Percentiles rank a stretch among this genome's conserved stretches.
phyloP scores from a whole-genome alignment of 2,113 vertebrate genomes.

The Peucedramus taeniatus region DNA sequence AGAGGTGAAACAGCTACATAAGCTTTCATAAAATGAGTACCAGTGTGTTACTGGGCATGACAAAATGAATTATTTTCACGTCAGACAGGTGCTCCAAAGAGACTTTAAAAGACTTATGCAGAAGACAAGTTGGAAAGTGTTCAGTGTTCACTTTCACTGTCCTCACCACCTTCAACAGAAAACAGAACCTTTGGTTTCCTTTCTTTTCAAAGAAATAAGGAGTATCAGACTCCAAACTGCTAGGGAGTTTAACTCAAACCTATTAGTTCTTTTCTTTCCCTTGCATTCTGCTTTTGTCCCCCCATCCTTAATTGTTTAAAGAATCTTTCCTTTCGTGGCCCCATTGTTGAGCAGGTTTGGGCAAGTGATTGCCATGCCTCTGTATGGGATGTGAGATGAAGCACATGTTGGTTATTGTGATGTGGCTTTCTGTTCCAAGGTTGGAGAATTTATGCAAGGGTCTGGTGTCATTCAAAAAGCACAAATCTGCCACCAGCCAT shows the following conservation, averaged over 20 bases:
- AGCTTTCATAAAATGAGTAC: constrained; percentile 45
- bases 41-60: constrained; percentile 41
- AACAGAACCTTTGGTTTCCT: background rate
- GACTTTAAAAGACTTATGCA: constrained; percentile 25
- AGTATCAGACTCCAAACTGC: background rate
- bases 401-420: background rate
- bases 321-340: background rate
- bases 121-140: background rate
- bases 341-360: background rate
- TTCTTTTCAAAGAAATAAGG: background rate
- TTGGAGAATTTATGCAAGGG: background rate
- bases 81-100: constrained; percentile 51
- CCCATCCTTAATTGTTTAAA: background rate
- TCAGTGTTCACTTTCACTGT: background rate
- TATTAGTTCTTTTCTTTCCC: background rate
- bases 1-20: constrained; percentile 68
- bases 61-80: constrained; percentile 63
- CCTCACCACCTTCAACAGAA: background rate
- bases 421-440: background rate
- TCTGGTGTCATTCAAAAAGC: background rate
- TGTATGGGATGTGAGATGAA: background rate
- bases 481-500: background rate
- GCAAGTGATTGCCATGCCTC: accelerated
- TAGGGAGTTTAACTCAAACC: background rate
- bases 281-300: background rate